A percentile compares a stretch with the other conserved stretches of the same genome.
phyloP scores from a whole-genome alignment of 2,888 invertebrate species.

The Oxytorus armatus region DNA sequence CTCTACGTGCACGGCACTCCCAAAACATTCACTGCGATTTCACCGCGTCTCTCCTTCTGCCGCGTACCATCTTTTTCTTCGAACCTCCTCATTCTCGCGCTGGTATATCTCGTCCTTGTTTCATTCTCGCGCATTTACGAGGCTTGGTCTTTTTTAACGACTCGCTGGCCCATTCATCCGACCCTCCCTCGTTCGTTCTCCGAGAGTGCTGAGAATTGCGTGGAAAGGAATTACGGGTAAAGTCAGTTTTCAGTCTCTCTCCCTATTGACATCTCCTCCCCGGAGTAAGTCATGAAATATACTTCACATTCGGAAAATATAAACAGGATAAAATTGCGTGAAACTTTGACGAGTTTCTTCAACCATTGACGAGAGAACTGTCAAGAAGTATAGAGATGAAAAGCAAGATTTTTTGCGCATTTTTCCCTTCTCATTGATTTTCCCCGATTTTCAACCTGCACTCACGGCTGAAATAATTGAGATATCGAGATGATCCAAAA shows the following conservation, averaged over 20 bases:
- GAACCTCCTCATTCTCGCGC: slow-evolving; percentile 30
- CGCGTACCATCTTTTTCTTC: slow-evolving; percentile 60
- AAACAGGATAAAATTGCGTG: not conserved
- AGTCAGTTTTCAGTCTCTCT: slow-evolving; percentile 5
- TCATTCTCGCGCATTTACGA: slow-evolving; percentile 60
- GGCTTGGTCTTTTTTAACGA: slow-evolving; percentile 67
- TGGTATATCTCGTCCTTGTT: slow-evolving; percentile 41
- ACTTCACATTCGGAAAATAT: not conserved
- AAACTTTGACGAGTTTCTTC: not conserved
- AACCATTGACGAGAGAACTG: not conserved
- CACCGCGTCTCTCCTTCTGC: slow-evolving; percentile 38
- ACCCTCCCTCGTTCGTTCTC: not conserved
- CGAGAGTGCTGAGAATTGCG: slow-evolving; percentile 9
- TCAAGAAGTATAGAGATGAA: slow-evolving; percentile 46
- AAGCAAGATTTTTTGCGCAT: slow-evolving; percentile 75
- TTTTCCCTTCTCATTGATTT: too few species aligned
- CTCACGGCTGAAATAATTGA: too few species aligned
- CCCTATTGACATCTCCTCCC: not conserved
- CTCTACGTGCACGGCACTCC: slow-evolving; percentile 82
- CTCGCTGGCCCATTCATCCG: slow-evolving; percentile 27
- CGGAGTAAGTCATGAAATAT: not conserved
- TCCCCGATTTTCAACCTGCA: too few species aligned
- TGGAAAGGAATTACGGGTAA: slow-evolving; percentile 64
- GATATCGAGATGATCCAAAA: too few species aligned
- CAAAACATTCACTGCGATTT: slow-evolving; percentile 68